phyloP scores from a whole-genome alignment of 2,888 invertebrate genomes.

The Fragum fragum region DNA sequence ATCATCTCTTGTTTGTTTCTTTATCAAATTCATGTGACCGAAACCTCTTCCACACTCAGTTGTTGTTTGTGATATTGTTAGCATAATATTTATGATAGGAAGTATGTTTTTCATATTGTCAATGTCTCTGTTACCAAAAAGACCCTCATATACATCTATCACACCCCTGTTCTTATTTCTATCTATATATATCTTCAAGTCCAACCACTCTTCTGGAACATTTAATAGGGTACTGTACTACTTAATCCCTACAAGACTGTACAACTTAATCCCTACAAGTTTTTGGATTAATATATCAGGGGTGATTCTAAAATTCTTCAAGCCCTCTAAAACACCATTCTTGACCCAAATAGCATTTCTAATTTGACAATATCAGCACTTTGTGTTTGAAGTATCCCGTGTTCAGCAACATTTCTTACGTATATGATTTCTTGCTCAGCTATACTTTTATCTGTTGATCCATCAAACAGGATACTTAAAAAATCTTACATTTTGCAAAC shows the following conservation, averaged over 20 bases:
- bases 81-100: constrained; percentile 1
- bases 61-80: constrained; percentile 18
- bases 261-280: constrained; percentile 40
- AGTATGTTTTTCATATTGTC: constrained; percentile 15
- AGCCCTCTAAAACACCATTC: constrained; percentile 29
- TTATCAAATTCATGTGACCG: background rate
- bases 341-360: constrained; percentile 42
- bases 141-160: constrained; percentile 12
- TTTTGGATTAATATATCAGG: constrained; percentile 20
- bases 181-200: constrained; percentile 26
- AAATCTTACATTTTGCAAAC: constrained; percentile 31
- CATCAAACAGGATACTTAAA: constrained; percentile 45
- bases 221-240: constrained; percentile 6
- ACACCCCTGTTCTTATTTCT: constrained; percentile 1
- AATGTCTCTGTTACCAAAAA: background rate
- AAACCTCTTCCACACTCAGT: constrained; percentile 9
- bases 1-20: background rate
- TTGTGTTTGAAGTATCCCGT: constrained; percentile 31
- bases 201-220: constrained; percentile 24
- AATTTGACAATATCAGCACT: constrained; percentile 43
- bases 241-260: constrained; percentile 18
- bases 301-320: constrained; percentile 27
- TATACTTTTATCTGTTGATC: no score
- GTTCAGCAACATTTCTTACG: no score
- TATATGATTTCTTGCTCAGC: no score